Conservation (phyloP, 2,888 invertebrate genomes). For the Rambutsinella grinnellia region DNA sequence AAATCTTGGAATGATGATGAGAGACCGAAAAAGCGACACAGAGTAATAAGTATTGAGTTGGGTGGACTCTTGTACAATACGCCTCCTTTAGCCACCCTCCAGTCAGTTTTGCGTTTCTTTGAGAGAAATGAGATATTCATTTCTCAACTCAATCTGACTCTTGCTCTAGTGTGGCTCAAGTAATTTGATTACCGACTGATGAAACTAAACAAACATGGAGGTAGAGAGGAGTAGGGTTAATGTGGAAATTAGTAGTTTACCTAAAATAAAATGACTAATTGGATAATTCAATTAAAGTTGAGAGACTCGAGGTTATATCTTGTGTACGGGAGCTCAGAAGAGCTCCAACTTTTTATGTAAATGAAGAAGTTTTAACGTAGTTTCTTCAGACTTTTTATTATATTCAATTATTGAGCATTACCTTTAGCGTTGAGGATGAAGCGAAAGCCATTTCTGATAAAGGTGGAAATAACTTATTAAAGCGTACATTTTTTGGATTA, state of each 20-base stretch:
- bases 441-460: neutral
- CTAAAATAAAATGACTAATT: slow-evolving; percentile 45
- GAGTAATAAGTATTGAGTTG: neutral
- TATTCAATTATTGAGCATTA: neutral
- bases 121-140: neutral
- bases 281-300: slow-evolving; percentile 48
- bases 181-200: slow-evolving; percentile 7
- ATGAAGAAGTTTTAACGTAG: slow-evolving; percentile 3
- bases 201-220: slow-evolving; percentile 8
- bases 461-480: neutral
- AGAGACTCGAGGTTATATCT: neutral
- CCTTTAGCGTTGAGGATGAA: neutral
- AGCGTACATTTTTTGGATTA: neutral
- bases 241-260: slow-evolving; percentile 36
- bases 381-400: neutral
- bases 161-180: slow-evolving; percentile 3
- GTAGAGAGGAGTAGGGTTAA: slow-evolving; percentile 10
- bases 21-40: slow-evolving; percentile 38
- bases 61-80: neutral
- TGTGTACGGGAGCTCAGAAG: slow-evolving; percentile 18
- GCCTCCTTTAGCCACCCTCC: slow-evolving; percentile 48
- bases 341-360: slow-evolving; percentile 46
- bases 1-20: slow-evolving; percentile 22
- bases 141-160: too few species aligned
- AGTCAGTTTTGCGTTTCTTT: slow-evolving; percentile 44